Evolutionary conservation across 2,888 invertebrate species (phyloP), one percentile per base, ranked within the genome.

Genomic region (Meteorus cinctellus): DNA sequence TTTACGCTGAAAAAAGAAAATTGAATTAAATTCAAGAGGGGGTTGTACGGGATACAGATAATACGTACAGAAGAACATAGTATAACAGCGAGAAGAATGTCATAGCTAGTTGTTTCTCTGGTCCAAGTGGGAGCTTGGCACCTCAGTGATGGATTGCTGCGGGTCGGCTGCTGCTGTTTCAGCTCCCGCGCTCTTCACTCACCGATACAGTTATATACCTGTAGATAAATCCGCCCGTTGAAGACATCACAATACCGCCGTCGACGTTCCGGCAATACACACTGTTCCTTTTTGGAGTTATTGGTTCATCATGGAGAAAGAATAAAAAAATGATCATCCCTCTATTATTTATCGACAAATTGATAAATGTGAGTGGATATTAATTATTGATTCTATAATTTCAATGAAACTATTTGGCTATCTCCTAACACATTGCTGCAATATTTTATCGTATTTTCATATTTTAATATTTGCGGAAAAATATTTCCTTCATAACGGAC

Each of bases 31-130:
- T 31, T 62, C 12, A 55, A 24, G 6, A 55, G 19, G 19, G 19
- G 10, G 6, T 48, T n/a, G 48, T 48, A 5, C 10, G 48, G 1
- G 59, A 24, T 29, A 29, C 1, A 60, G 19, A 24, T 4, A 27
- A 82, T 82, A 82, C 82, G 82, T 84, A 83, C 84, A 67, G 66
- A 67, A 36, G 75, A 74, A 78, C 78, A 80, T 76, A 83, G 81
- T 80, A 19, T 55, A 78, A 80, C 78, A 87, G 85, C 84, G 84
- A 84, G 84, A 86, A 86, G 86, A 89, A 88, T 87, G 86, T 88
- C 86, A 87, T 87, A 88, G 87, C 84, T 87, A 87, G 88, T 88
- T 87, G 88, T 88, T 88, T 87, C 86, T 87, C 82, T 82, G 81
- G 69, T 65, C 81, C 80, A 83, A 82, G 83, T 84, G 84, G 74